phyloP scores from a whole-genome alignment of 37 sponge, comb jelly and placozoan genomes.

The Oopsacas minuta region DNA sequence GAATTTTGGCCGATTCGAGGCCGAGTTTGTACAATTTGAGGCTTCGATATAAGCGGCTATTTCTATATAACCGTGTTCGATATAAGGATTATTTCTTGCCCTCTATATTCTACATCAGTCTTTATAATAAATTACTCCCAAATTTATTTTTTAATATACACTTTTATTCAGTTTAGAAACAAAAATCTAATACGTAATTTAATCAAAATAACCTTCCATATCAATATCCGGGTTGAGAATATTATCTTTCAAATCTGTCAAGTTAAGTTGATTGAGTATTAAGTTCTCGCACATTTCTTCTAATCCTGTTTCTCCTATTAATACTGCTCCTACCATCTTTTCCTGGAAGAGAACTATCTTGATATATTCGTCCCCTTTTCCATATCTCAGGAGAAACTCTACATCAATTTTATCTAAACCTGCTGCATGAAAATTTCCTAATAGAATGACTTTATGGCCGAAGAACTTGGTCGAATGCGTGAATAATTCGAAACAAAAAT shows the following conservation, averaged over 20 bases:
- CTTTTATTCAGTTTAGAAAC: too few relatives aligned
- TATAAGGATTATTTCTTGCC: too few relatives aligned
- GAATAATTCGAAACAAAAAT: conserved; percentile 97
- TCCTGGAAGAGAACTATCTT: conserved; percentile 65
- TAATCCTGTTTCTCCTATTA: conserved; percentile 93
- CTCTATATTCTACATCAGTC: too few relatives aligned
- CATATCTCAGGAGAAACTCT: conserved; percentile 12
- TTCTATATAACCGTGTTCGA: too few relatives aligned
- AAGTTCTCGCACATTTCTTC: conserved; percentile 98
- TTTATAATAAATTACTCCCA: too few relatives aligned
- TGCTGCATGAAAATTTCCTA: conserved; percentile 73
- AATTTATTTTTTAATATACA: too few relatives aligned
- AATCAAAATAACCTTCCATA: conserved; percentile 98
- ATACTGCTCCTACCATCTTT: conserved; percentile 80
- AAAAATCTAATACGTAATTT: too few relatives aligned
- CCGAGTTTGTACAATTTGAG: too few relatives aligned
- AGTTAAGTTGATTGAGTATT: conserved; percentile 85
- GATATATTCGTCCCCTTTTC: conserved; percentile 63
- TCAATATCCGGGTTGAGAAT: conserved; percentile 86
- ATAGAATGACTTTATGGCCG: conserved; percentile 67
- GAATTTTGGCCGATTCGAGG: too few relatives aligned
- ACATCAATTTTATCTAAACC: conserved; percentile 51
- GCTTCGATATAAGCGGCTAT: too few relatives aligned
- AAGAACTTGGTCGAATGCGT: conserved; percentile 95
- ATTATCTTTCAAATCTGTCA: conserved; percentile 62